phyloP scores from a whole-genome alignment of 2,797 vertebrate species.

The Xenops minutus region DNA sequence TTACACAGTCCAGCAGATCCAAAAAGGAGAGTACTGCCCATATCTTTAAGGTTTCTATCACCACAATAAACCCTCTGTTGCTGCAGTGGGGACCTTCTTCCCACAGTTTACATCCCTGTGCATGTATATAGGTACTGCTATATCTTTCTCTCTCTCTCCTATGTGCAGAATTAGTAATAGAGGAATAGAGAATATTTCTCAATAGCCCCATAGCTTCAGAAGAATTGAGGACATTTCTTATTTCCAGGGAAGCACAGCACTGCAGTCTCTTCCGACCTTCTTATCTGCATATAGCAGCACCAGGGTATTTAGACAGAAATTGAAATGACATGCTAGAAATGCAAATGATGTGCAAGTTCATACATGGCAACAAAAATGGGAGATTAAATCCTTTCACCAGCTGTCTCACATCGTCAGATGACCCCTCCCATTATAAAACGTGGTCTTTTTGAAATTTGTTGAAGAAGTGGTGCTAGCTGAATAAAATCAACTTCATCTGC shows the following conservation, averaged over 20 bases:
- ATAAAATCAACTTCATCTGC: neutral
- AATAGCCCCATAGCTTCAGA: neutral
- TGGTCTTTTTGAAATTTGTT: neutral
- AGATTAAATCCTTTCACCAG: neutral
- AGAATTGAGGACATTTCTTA: neutral
- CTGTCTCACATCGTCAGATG: neutral
- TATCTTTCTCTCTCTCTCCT: neutral
- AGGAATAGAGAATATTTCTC: neutral
- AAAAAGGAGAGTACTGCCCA: neutral
- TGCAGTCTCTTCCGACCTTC: neutral
- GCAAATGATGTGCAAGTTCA: neutral
- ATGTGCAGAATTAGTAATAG: neutral
- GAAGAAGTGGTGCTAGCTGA: neutral
- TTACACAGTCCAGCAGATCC: neutral
- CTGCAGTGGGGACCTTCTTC: neutral
- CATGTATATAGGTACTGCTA: neutral
- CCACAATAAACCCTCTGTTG: neutral
- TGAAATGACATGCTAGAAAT: constrained; percentile 9
- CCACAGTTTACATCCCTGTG: neutral
- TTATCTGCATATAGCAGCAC: constrained; percentile 1
- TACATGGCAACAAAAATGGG: neutral
- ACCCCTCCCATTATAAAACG: neutral
- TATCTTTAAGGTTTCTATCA: neutral
- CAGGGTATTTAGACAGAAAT: constrained; percentile 8
- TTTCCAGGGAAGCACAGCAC: neutral